Evolutionary conservation across 2,888 invertebrate genomes (phyloP).

Genomic region (Byasa hedistus): DNA sequence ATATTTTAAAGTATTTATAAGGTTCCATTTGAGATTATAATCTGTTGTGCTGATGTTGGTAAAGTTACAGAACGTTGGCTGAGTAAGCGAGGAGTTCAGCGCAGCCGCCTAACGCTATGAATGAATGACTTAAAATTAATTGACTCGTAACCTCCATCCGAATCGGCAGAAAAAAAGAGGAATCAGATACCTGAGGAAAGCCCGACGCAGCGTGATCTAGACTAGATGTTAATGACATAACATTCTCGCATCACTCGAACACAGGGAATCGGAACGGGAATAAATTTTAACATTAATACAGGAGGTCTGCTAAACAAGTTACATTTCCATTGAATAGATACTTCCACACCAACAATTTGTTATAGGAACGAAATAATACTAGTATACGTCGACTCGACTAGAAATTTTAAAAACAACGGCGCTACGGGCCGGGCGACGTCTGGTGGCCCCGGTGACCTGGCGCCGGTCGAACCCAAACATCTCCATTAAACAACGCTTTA

Average conservation of each 20-base stretch:
- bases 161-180: constrained; percentile 58
- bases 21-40: constrained; percentile 49
- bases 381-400: constrained; percentile 69
- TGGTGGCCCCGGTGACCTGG: constrained; percentile 43
- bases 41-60: constrained; percentile 71
- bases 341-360: constrained; percentile 14
- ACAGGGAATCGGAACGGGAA: constrained; percentile 36
- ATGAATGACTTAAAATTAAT: constrained; percentile 79
- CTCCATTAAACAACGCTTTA: constrained; percentile 41
- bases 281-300: constrained; percentile 31
- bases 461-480: background rate
- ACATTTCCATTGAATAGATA: background rate
- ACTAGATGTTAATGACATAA: constrained; percentile 64
- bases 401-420: constrained; percentile 53
- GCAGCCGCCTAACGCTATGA: constrained; percentile 66
- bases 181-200: constrained; percentile 41
- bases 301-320: constrained; percentile 32
- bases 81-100: constrained; percentile 64
- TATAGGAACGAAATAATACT: constrained; percentile 68
- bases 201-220: constrained; percentile 52
- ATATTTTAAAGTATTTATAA: constrained; percentile 41
- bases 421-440: constrained; percentile 49
- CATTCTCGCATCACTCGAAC: constrained; percentile 65
- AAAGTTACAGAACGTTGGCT: constrained; percentile 51
- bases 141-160: constrained; percentile 65